phyloP scores from a whole-genome alignment of 2,888 invertebrate genomes.

The Crepidodera aurea region DNA sequence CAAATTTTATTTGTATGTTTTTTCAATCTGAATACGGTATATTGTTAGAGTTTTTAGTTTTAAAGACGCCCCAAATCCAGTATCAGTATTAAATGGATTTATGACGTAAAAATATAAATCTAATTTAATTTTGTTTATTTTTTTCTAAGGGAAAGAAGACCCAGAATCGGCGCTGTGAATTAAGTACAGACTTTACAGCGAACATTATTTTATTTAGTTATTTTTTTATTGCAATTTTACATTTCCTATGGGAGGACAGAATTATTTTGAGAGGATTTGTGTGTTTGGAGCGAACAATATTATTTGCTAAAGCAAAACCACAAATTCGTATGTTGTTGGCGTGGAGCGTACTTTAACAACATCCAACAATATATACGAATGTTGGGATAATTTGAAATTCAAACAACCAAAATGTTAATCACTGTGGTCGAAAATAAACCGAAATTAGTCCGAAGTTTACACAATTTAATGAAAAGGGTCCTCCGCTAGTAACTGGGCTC shows the following conservation, averaged over 20 bases:
- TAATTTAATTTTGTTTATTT: too few species aligned
- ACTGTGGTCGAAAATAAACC: conserved; percentile 25
- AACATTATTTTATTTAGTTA: too few species aligned
- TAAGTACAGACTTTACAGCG: too few species aligned
- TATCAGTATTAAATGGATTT: too few species aligned
- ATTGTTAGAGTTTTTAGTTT: too few species aligned
- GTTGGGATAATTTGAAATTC: conserved; percentile 24
- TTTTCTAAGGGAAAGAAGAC: too few species aligned
- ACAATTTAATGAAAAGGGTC: conserved; percentile 25
- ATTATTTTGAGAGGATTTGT: neutral
- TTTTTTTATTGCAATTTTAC: too few species aligned
- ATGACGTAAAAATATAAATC: too few species aligned
- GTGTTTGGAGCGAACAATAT: neutral
- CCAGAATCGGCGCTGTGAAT: too few species aligned
- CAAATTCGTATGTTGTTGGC: conserved; percentile 4
- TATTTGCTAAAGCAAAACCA: neutral
- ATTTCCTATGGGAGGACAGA: neutral
- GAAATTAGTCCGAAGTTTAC: conserved; percentile 25
- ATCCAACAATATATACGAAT: conserved; percentile 11
- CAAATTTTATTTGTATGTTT: too few species aligned
- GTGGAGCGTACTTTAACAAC: conserved; percentile 3
- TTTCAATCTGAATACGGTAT: too few species aligned
- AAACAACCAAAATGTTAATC: conserved; percentile 27
- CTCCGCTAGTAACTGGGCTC: neutral
- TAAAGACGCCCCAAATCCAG: too few species aligned